A percentile compares a stretch with the other conserved stretches of the same genome.
phyloP scores from a whole-genome alignment of 2,888 invertebrate genomes.

The Macrosiphum euphorbiae region DNA sequence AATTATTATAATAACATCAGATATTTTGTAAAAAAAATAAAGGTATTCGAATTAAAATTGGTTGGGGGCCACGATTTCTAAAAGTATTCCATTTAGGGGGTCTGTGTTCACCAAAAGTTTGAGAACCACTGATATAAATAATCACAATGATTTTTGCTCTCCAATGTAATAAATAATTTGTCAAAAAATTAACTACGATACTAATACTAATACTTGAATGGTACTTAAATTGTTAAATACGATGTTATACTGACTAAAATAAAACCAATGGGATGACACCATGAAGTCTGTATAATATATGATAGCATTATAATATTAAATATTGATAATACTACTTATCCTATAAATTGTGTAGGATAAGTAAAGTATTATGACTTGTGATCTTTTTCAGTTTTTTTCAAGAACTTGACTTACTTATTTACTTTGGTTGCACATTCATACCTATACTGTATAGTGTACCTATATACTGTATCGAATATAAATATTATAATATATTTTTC shows the following conservation, averaged over 20 bases:
- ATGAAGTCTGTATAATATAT: background rate
- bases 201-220: no score
- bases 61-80: no score
- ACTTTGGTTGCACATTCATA: background rate
- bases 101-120: no score
- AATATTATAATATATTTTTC: background rate
- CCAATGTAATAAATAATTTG: background rate
- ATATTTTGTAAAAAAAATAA: no score
- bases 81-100: no score
- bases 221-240: background rate
- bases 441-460: no score
- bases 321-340: no score
- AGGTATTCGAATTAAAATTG: no score
- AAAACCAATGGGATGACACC: background rate
- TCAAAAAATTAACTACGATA: background rate
- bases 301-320: background rate
- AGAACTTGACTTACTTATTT: background rate
- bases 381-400: background rate
- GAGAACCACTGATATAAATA: no score
- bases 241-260: background rate
- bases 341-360: background rate
- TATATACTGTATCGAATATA: background rate
- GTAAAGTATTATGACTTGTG: background rate
- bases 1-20: no score
- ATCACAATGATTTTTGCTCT: background rate